Percentiles rank a stretch among this genome's conserved stretches.
Conservation (phyloP, 2,888 invertebrate species). For the Elegia similella region DNA sequence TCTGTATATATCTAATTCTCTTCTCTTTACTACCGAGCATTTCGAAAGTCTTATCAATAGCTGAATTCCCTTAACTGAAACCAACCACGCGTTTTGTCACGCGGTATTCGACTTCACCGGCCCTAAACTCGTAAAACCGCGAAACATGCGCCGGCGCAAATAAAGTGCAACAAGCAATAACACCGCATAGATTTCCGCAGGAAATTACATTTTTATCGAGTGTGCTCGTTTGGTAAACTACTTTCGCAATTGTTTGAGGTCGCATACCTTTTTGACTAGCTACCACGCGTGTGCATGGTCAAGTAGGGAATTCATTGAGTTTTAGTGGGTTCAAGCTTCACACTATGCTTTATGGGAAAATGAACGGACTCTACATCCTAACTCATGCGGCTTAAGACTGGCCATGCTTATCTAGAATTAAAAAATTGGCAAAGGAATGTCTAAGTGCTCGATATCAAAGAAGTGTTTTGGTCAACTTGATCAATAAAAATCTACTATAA, state of each 20-base stretch:
- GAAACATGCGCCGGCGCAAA: slow-evolving; percentile 33
- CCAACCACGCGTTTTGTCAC: slow-evolving; percentile 15
- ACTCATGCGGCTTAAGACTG: no score
- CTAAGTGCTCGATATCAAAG: no score
- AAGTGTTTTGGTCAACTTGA: no score
- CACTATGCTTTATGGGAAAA: no score
- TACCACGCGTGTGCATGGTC: background rate
- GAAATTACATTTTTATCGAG: slow-evolving; percentile 46
- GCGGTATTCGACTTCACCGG: slow-evolving; percentile 22
- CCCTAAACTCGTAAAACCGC: slow-evolving; percentile 35
- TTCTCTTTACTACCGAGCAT: no score
- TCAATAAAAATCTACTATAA: no score
- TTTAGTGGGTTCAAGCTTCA: no score
- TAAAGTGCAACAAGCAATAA: slow-evolving; percentile 19
- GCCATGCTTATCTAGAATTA: no score
- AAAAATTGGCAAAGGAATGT: no score
- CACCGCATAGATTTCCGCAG: slow-evolving; percentile 41
- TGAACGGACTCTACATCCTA: no score
- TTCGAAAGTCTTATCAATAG: no score
- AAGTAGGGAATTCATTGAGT: background rate
- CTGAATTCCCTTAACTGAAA: background rate
- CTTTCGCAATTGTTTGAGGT: slow-evolving; percentile 9
- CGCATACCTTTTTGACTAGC: background rate
- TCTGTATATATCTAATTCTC: no score
- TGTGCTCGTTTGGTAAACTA: slow-evolving; percentile 7